phyloP scores from a whole-genome alignment of 2,797 vertebrate species.

The Holocentrus rufus region DNA sequence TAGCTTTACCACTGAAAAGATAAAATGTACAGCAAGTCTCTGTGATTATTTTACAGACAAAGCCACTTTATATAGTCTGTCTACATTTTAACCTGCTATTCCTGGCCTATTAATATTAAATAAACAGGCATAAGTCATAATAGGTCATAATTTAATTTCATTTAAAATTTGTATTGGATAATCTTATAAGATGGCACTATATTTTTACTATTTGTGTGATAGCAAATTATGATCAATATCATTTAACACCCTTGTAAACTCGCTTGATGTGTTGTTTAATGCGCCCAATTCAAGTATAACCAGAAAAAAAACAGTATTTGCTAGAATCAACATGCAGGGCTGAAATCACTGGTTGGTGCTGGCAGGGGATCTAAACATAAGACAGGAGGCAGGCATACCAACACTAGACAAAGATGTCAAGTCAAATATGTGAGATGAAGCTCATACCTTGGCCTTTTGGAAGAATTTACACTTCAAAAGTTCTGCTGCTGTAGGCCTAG shows the following conservation, averaged over 20 bases:
- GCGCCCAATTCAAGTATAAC: neutral
- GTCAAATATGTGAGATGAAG: conserved; percentile 58
- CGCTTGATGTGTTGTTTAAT: conserved; percentile 2
- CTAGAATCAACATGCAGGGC: neutral
- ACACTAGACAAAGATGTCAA: conserved; percentile 26
- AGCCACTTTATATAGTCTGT: neutral
- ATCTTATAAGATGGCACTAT: neutral
- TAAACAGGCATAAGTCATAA: too few relatives aligned
- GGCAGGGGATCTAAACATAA: conserved; percentile 10
- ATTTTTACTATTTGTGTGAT: neutral
- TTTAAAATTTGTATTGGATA: too few relatives aligned
- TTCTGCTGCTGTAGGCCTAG: conserved; percentile 96
- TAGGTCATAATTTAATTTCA: too few relatives aligned
- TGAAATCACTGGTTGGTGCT: neutral
- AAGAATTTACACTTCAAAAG: conserved; percentile 99
- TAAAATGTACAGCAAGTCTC: neutral
- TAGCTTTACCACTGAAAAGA: neutral
- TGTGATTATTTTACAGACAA: neutral
- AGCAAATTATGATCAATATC: neutral
- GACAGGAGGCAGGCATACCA: conserved; percentile 27
- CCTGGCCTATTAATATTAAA: too few relatives aligned
- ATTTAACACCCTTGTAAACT: neutral
- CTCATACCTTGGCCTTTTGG: conserved; percentile 98
- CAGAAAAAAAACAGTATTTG: neutral
- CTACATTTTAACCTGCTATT: neutral